phyloP scores from a whole-genome alignment of 1,140 invertebrate genomes.

The Charaxes varanes region DNA sequence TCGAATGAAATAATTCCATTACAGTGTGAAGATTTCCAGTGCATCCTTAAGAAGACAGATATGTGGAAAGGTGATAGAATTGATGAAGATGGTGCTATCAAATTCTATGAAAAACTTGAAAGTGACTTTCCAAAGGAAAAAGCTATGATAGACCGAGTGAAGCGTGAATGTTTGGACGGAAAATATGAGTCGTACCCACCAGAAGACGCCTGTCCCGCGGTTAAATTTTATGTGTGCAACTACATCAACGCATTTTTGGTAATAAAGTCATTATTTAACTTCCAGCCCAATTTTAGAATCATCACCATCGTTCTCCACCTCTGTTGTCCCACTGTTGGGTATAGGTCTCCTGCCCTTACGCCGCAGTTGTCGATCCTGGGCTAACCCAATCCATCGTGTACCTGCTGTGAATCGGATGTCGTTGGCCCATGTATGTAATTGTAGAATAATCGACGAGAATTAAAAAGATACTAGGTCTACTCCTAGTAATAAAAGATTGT shows the following conservation, averaged over 20 bases:
- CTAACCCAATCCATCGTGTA: no score
- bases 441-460: no score
- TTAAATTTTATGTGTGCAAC: slow-evolving; percentile 25
- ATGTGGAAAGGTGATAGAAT: slow-evolving; percentile 23
- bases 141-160: slow-evolving; percentile 14
- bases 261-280: slow-evolving; percentile 7
- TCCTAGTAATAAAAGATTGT: no score
- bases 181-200: slow-evolving; percentile 20
- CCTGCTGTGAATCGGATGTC: no score
- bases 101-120: slow-evolving; percentile 15
- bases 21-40: slow-evolving; percentile 29
- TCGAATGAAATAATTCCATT: no score
- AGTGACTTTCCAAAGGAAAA: slow-evolving; percentile 19
- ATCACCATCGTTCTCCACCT: no score
- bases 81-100: slow-evolving; percentile 21
- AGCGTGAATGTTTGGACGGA: slow-evolving; percentile 20
- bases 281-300: neutral
- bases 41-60: slow-evolving; percentile 20
- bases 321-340: no score
- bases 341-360: no score
- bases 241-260: slow-evolving; percentile 22
- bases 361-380: no score
- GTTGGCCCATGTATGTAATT: no score
- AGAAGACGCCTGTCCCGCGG: slow-evolving; percentile 21
- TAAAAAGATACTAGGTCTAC: no score